Evolutionary conservation across 2,797 vertebrate genomes (phyloP).

Genomic region (Sternotherus odoratus): DNA sequence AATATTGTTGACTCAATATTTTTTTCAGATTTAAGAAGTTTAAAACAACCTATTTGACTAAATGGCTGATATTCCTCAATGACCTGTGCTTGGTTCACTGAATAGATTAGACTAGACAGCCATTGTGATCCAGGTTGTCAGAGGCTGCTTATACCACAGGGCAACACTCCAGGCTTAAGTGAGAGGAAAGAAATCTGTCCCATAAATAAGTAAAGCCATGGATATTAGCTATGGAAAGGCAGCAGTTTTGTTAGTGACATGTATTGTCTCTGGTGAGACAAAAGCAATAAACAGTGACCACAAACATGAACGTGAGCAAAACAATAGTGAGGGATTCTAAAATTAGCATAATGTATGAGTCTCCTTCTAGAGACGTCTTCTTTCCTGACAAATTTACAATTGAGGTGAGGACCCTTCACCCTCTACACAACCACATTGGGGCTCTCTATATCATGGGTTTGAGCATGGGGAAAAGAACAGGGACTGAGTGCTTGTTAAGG

Average conservation of each 20-base stretch:
- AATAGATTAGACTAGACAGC: background rate
- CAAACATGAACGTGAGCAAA: background rate
- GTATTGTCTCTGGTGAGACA: background rate
- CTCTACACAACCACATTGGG: background rate
- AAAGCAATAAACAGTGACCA: background rate
- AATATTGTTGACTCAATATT: background rate
- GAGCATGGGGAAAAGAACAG: background rate
- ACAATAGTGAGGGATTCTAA: background rate
- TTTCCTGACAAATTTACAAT: background rate
- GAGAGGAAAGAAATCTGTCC: background rate
- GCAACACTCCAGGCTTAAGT: background rate
- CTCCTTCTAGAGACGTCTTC: background rate
- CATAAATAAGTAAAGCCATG: background rate
- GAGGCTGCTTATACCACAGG: background rate
- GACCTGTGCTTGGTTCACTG: background rate
- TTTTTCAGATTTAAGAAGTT: constrained; percentile 14
- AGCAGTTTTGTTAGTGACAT: background rate
- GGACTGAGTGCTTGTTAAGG: background rate
- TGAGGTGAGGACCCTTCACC: background rate
- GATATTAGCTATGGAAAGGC: background rate
- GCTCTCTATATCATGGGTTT: background rate
- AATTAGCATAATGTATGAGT: background rate
- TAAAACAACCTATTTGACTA: background rate
- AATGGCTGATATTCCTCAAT: background rate
- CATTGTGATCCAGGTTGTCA: background rate